phyloP scores from a whole-genome alignment of 2,113 vertebrate genomes.

The Rhinoderma darwinii region DNA sequence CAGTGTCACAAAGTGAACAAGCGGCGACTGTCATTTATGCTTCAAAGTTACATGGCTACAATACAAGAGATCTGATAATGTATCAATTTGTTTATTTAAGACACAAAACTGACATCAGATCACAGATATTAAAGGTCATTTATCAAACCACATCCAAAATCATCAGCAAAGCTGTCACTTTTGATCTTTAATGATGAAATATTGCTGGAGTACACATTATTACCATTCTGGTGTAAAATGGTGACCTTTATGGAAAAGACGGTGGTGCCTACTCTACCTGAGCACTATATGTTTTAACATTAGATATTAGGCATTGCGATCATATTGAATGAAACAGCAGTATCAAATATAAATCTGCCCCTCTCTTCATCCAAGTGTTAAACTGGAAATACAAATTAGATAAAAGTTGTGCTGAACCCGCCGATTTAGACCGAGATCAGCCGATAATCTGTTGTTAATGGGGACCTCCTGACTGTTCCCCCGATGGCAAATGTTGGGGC shows the following conservation, averaged over 20 bases:
- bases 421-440: no score
- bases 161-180: slow-evolving; percentile 5
- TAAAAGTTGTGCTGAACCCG: no score
- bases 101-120: neutral
- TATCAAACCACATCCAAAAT: slow-evolving; percentile 5
- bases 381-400: no score
- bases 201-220: neutral
- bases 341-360: neutral
- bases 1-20: neutral
- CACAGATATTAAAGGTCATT: neutral
- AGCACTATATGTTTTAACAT: neutral
- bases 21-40: neutral
- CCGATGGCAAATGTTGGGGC: no score
- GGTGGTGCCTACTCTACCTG: neutral
- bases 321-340: neutral
- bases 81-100: neutral
- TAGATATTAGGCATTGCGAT: neutral
- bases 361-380: neutral
- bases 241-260: slow-evolving; percentile 18
- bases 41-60: neutral
- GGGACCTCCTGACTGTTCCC: no score
- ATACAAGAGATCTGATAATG: neutral
- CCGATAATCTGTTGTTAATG: no score
- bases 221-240: neutral
- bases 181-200: slow-evolving; percentile 25